Evolutionary conservation across 2,797 vertebrate genomes (phyloP).

Genomic region (Cryptoprocta ferox): DNA sequence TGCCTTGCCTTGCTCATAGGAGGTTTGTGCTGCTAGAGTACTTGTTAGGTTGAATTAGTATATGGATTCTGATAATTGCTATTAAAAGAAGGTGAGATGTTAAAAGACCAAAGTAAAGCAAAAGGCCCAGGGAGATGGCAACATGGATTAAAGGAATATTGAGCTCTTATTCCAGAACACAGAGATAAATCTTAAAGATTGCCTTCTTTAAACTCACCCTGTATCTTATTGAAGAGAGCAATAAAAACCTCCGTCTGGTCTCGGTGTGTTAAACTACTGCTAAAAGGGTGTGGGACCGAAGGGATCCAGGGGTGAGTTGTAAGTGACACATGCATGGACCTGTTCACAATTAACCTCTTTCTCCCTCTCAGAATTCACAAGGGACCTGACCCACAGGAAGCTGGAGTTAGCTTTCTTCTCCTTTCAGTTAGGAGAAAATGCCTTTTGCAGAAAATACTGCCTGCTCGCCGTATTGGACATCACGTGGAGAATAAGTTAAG

Average conservation of each 20-base stretch:
- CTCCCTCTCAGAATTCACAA: conserved; percentile 66
- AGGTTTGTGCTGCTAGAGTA: not conserved
- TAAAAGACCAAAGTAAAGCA: conserved; percentile 70
- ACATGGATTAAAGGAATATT: conserved; percentile 76
- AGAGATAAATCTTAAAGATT: conserved; percentile 69
- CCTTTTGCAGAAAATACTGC: conserved; percentile 72
- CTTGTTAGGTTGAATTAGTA: conserved; percentile 46
- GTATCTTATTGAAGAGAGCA: conserved; percentile 76
- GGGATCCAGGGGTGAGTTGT: conserved; percentile 78
- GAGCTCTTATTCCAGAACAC: conserved; percentile 59
- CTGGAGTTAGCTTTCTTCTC: conserved; percentile 51
- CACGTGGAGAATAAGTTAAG: conserved; percentile 50
- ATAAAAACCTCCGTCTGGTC: conserved; percentile 66
- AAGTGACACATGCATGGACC: conserved; percentile 74
- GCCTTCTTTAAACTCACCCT: conserved; percentile 75
- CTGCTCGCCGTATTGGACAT: conserved; percentile 41
- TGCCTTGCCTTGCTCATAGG: not conserved
- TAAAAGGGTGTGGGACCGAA: conserved; percentile 82
- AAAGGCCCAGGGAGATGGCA: conserved; percentile 76
- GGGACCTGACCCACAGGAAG: conserved; percentile 69
- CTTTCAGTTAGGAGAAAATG: conserved; percentile 64
- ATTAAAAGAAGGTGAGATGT: conserved; percentile 76
- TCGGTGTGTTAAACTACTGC: conserved; percentile 65
- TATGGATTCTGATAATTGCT: conserved; percentile 68
- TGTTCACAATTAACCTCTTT: conserved; percentile 83